phyloP scores from a whole-genome alignment of 2,113 vertebrate genomes.

The Aspidoscelis tigris region DNA sequence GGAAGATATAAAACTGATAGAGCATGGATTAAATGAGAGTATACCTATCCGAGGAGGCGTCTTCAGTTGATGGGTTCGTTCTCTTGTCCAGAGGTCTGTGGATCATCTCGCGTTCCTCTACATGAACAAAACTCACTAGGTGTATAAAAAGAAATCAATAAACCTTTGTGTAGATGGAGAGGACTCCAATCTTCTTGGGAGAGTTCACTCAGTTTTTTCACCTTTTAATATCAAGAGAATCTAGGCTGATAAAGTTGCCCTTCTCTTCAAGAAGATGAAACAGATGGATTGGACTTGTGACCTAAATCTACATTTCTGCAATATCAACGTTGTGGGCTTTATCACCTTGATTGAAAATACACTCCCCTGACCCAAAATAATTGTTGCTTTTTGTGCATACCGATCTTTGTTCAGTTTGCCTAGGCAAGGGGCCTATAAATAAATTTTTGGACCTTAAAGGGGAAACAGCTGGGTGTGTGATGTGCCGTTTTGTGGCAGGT shows the following conservation, averaged over 20 bases:
- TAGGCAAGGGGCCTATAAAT: conserved; percentile 1
- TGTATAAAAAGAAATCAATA: conserved; percentile 37
- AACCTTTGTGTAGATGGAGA: conserved; percentile 9
- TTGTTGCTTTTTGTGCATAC: conserved; percentile 30
- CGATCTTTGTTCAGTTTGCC: conserved; percentile 15
- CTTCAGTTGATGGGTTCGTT: conserved; percentile 82
- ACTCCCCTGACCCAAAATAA: not conserved
- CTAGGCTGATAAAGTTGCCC: conserved; percentile 64
- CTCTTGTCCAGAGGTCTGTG: not conserved
- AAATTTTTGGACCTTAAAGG: conserved; percentile 50
- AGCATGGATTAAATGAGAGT: conserved; percentile 90
- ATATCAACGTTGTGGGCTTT: conserved; percentile 26
- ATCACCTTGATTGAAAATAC: conserved; percentile 40
- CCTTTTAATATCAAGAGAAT: conserved; percentile 67
- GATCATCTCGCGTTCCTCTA: conserved; percentile 50
- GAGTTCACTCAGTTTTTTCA: conserved; percentile 64
- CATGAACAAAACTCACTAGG: conserved; percentile 61
- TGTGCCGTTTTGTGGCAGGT: conserved; percentile 38
- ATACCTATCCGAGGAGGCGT: conserved; percentile 87
- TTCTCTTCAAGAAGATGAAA: conserved; percentile 61
- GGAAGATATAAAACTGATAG: conserved; percentile 95
- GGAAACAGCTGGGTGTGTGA: conserved; percentile 28
- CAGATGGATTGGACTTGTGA: conserved; percentile 51
- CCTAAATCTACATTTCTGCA: conserved; percentile 58
- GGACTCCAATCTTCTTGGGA: conserved; percentile 45